These are phyloP conservation scores for Drosophila saltans DNA, from an alignment of 1,140 invertebrate genomes.

Conservation along the genomic window DNA sequence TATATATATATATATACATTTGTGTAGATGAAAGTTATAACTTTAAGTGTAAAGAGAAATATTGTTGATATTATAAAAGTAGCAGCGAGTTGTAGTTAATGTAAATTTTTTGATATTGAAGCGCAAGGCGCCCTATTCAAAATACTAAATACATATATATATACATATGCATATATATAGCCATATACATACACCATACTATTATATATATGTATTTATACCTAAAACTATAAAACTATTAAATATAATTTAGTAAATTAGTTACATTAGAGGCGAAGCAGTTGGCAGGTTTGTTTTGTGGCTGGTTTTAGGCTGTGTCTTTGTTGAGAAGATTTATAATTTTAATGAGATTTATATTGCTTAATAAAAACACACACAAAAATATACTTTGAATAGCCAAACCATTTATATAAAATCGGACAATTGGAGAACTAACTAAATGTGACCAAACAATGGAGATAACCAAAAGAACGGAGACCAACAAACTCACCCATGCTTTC, in stretches of 20 bases:
- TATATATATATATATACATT: too few relatives aligned
- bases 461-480: too few relatives aligned
- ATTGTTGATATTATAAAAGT: background rate
- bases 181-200: slow-evolving; percentile 51
- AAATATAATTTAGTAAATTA: slow-evolving; percentile 55
- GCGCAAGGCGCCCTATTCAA: slow-evolving; percentile 51
- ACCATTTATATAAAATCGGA: background rate
- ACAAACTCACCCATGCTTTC: background rate
- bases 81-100: slow-evolving; percentile 18
- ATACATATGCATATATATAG: slow-evolving; percentile 34
- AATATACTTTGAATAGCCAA: slow-evolving; percentile 46
- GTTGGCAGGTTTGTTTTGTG: slow-evolving; percentile 71
- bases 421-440: background rate
- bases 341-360: slow-evolving; percentile 55
- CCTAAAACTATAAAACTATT: slow-evolving; percentile 26
- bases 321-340: slow-evolving; percentile 66
- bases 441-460: too few relatives aligned
- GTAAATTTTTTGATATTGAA: slow-evolving; percentile 71
- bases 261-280: slow-evolving; percentile 63
- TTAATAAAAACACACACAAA: slow-evolving; percentile 54
- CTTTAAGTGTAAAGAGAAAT: background rate
- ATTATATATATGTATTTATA: slow-evolving; percentile 24
- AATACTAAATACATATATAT: slow-evolving; percentile 36
- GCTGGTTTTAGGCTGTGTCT: slow-evolving; percentile 77
- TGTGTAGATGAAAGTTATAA: slow-evolving; percentile 31